phyloP scores from a whole-genome alignment of 2,797 vertebrate species.

The Peromyscus attwateri region DNA sequence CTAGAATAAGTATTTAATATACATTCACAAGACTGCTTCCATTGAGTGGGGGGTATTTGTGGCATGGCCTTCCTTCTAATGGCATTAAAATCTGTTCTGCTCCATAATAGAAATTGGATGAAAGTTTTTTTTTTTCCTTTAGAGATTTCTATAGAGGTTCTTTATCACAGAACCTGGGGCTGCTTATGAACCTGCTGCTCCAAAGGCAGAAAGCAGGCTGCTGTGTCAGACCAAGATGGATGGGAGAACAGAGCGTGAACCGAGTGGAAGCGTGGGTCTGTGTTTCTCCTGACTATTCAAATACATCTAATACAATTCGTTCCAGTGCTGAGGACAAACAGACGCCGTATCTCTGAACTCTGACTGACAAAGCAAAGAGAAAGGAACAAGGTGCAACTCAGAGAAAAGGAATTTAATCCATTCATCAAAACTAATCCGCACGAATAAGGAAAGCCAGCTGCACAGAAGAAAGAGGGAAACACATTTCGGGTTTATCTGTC shows the following conservation, averaged over 20 bases:
- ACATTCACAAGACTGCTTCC: conserved; percentile 61
- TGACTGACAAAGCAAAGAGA: conserved; percentile 73
- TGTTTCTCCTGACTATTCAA: conserved; percentile 72
- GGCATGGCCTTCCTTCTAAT: conserved; percentile 53
- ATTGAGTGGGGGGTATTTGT: conserved; percentile 17
- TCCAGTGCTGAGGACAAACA: conserved; percentile 67
- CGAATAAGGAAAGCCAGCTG: conserved; percentile 73
- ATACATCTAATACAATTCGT: conserved; percentile 72
- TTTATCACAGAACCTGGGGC: conserved; percentile 44
- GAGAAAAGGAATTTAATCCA: conserved; percentile 77
- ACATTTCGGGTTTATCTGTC: conserved; percentile 74
- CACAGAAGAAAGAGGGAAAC: conserved; percentile 73
- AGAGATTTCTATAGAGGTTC: conserved; percentile 55
- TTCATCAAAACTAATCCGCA: conserved; percentile 80
- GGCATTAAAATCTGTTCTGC: conserved; percentile 57
- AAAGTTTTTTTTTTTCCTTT: neutral
- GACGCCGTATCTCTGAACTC: conserved; percentile 72
- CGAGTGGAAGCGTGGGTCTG: conserved; percentile 71
- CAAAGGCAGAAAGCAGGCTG: conserved; percentile 47
- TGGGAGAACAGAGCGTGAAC: conserved; percentile 55
- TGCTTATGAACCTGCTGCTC: conserved; percentile 70
- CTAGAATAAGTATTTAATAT: conserved; percentile 69
- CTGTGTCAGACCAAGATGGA: conserved; percentile 35
- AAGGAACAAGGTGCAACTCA: conserved; percentile 73
- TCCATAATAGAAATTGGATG: conserved; percentile 76